Evolutionary conservation across 2,113 vertebrate species (phyloP).

Genomic region (Dasypus novemcinctus): DNA sequence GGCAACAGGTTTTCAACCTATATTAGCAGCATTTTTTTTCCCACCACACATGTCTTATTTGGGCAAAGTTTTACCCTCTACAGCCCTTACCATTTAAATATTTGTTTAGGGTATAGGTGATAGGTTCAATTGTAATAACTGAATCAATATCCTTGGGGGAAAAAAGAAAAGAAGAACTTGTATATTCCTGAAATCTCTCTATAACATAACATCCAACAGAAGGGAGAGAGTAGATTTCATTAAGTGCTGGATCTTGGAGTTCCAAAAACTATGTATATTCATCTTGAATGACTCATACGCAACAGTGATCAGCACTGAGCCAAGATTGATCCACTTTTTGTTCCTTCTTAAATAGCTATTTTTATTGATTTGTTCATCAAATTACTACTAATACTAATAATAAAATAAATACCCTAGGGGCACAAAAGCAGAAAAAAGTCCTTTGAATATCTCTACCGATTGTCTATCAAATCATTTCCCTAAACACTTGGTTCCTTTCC

Average conservation of each 20-base stretch:
- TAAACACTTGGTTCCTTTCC: neutral
- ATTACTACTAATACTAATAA: too few relatives aligned
- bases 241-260: neutral
- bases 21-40: neutral
- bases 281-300: neutral
- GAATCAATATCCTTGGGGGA: neutral
- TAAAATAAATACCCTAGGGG: too few relatives aligned
- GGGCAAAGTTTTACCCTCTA: neutral
- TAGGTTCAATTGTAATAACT: neutral
- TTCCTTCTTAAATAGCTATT: neutral
- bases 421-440: too few relatives aligned
- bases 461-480: neutral
- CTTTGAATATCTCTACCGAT: neutral
- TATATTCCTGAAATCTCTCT: neutral
- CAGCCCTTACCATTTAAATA: neutral
- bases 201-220: neutral
- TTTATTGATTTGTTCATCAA: neutral
- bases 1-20: neutral
- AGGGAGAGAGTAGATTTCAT: too few relatives aligned
- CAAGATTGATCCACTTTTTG: neutral
- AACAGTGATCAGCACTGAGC: neutral
- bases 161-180: neutral
- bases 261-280: neutral
- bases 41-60: neutral
- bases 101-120: neutral